These are phyloP conservation scores for Ryuthela nishihirai DNA, from an alignment of 2,888 invertebrate species.

Conservation along the genomic window DNA sequence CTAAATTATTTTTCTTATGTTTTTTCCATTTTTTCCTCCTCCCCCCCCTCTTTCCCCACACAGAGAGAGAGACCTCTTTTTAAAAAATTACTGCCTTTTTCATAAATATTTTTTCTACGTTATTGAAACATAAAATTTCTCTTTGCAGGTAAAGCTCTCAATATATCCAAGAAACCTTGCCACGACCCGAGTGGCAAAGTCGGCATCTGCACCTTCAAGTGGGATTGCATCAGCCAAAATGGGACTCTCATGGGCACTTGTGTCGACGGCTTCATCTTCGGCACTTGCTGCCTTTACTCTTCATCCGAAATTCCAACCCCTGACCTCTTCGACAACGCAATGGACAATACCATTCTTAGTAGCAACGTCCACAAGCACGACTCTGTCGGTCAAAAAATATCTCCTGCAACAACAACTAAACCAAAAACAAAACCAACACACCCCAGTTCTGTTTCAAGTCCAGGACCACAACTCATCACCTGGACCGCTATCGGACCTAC, in stretches of 20 bases:
- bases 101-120: neutral
- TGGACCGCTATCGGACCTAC: slow-evolving; percentile 32
- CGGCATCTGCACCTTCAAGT: slow-evolving; percentile 93
- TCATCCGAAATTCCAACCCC: neutral
- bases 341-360: too few relatives aligned
- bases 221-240: slow-evolving; percentile 87
- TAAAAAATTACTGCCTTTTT: too few relatives aligned
- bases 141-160: slow-evolving; percentile 29
- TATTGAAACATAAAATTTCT: neutral
- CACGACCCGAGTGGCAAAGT: slow-evolving; percentile 57
- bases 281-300: slow-evolving; percentile 67
- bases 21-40: too few relatives aligned
- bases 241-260: slow-evolving; percentile 89
- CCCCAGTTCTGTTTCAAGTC: neutral
- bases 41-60: too few relatives aligned
- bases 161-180: slow-evolving; percentile 54
- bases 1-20: too few relatives aligned
- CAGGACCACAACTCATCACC: slow-evolving; percentile 12
- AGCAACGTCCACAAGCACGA: too few relatives aligned
- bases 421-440: neutral
- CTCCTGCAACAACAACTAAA: neutral
- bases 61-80: too few relatives aligned
- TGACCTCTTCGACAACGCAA: too few relatives aligned
- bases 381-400: too few relatives aligned
- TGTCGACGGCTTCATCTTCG: slow-evolving; percentile 92